phyloP scores from a whole-genome alignment of 2,113 vertebrate genomes.

The Progne subis region DNA sequence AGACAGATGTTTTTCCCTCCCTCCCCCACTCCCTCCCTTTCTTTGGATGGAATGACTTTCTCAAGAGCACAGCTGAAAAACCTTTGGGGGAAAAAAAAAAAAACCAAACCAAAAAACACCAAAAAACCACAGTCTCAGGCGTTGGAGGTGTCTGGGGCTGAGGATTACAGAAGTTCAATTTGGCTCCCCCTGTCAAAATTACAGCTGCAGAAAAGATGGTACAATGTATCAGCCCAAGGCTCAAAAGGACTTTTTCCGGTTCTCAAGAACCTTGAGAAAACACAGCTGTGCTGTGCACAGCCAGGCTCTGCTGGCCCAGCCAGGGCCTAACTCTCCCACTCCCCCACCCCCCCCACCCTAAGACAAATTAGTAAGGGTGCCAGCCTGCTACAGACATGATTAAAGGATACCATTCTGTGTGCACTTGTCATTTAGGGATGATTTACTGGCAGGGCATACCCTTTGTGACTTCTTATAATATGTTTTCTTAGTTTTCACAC shows the following conservation, averaged over 20 bases:
- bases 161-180: constrained; percentile 79
- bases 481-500: constrained; percentile 46
- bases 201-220: constrained; percentile 82
- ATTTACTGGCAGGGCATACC: constrained; percentile 30
- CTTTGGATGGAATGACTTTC: constrained; percentile 70
- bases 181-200: constrained; percentile 72
- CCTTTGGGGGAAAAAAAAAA: constrained; percentile 61
- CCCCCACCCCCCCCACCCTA: neutral
- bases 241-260: constrained; percentile 75
- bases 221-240: constrained; percentile 69
- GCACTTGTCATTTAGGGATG: neutral
- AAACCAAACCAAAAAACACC: neutral
- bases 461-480: neutral
- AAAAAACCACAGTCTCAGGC: constrained; percentile 58
- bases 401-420: neutral
- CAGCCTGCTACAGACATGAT: neutral
- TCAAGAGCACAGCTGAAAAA: constrained; percentile 77
- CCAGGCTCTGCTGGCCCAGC: constrained; percentile 14
- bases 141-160: constrained; percentile 77
- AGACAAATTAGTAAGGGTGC: neutral
- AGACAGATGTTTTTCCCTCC: constrained; percentile 62
- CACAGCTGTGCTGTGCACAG: constrained; percentile 71
- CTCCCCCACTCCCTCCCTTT: neutral
- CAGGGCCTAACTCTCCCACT: neutral
- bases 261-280: constrained; percentile 73